These are phyloP conservation scores for Cyanoramphus novaezelandiae DNA, from an alignment of 2,113 vertebrate genomes.

Conservation along the genomic window DNA sequence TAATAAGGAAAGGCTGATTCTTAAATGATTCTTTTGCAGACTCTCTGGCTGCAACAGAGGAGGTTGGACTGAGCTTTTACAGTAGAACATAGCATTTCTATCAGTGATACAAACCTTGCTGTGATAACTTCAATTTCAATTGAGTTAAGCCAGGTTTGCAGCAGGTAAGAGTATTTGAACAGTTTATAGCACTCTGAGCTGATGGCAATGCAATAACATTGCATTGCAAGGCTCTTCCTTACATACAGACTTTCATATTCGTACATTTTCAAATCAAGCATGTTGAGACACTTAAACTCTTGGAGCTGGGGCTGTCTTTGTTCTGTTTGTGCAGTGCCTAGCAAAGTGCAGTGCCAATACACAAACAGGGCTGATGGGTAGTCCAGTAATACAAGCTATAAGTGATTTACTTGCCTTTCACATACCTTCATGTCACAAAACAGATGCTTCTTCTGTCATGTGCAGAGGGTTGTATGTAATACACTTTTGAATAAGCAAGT, in stretches of 20 bases:
- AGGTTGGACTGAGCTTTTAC: neutral
- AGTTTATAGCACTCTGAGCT: neutral
- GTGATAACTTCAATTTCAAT: neutral
- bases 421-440: neutral
- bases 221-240: neutral
- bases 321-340: neutral
- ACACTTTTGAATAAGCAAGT: neutral
- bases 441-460: neutral
- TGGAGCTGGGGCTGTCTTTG: neutral
- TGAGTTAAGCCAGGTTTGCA: neutral
- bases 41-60: neutral
- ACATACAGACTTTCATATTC: neutral
- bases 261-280: neutral
- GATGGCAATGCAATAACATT: neutral
- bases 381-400: neutral
- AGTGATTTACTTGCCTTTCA: neutral
- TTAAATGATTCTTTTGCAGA: neutral
- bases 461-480: neutral
- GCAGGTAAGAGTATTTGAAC: neutral
- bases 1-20: neutral
- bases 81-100: neutral
- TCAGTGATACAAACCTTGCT: neutral
- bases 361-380: neutral
- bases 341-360: neutral
- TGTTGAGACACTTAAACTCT: neutral